phyloP scores from a whole-genome alignment of 2,888 invertebrate genomes.

The Meandrusa payeni region DNA sequence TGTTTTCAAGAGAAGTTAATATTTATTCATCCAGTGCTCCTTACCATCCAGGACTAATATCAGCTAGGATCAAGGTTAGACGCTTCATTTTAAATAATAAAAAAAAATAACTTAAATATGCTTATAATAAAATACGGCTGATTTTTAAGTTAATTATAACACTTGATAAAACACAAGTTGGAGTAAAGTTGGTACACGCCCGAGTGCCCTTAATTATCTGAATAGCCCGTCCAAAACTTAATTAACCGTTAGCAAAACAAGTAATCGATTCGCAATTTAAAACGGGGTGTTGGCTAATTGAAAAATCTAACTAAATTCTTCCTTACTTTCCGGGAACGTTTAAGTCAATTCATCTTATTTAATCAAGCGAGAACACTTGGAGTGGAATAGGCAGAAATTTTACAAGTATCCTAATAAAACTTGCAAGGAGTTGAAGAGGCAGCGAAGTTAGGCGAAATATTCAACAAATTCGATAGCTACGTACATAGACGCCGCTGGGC shows the following conservation, averaged over 20 bases:
- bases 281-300: constrained; percentile 36
- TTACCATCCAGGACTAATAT: too few relatives aligned
- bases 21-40: too few relatives aligned
- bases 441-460: constrained; percentile 61
- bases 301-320: constrained; percentile 42
- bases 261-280: constrained; percentile 37
- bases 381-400: constrained; percentile 72
- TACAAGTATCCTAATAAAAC: constrained; percentile 80
- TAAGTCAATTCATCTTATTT: constrained; percentile 77
- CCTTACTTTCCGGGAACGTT: constrained; percentile 44
- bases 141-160: too few relatives aligned
- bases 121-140: too few relatives aligned
- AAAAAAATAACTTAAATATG: too few relatives aligned
- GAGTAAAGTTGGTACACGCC: constrained; percentile 19
- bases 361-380: constrained; percentile 73
- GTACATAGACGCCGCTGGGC: constrained; percentile 28
- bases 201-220: constrained; percentile 35
- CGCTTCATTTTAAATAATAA: too few relatives aligned
- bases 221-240: constrained; percentile 37
- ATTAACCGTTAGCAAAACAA: constrained; percentile 36
- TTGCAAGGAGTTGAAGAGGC: constrained; percentile 61
- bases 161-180: constrained; percentile 17
- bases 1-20: too few relatives aligned
- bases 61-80: too few relatives aligned
- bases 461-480: constrained; percentile 62